Evolutionary conservation across 2,113 vertebrate species (phyloP), one percentile per base, ranked within the genome.

Genomic region (Sclerurus mexicanus): DNA sequence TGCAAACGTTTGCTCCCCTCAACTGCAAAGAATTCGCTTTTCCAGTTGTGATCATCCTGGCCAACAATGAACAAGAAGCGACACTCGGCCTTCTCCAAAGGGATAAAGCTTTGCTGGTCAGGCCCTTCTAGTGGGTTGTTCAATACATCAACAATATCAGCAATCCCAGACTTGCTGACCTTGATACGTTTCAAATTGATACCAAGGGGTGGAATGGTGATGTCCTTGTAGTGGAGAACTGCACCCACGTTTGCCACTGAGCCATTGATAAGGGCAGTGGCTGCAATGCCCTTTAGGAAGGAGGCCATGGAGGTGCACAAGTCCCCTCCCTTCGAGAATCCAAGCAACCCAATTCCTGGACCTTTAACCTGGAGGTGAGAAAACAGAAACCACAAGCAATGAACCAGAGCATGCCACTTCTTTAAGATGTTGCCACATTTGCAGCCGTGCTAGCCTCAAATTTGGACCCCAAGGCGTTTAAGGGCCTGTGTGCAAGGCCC

Each of bases 1-100:
- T 97, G 97, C 88, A 99, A 96, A 19, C 86, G 96, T 21, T 97
- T 97, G 35, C 98, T 98, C 5, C 98, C 98, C 75, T 95, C 97
- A 27, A 95, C 67, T 19, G 98, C 98, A 81, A 95, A 99, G 21
- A 98, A 84, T 28, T 94, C 95, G 13, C 99, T 99, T 79, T 98
- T 99, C 99, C 99, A 99, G 97, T 99, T 99, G 91, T 18, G 97
- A 95, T 99, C 99, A 18, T 99, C 99, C 96, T 98, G 98, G 23
- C 98, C 98, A 27, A 97, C 98, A 7, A 98, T 97, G 89, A 98
- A 98, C 81, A 99, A 96, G 93, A 99, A 99, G 24, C 22, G 96
- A 66, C 99, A 98, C 47, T 97, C 95, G 3, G 99, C 98, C 23
- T 96, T 98, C 92, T 99, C 98, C 59, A 99, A 63, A 27, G 99